These are phyloP conservation scores for Bryconaethiops microstoma DNA, from an alignment of 2,797 vertebrate genomes.

Conservation along the genomic window DNA sequence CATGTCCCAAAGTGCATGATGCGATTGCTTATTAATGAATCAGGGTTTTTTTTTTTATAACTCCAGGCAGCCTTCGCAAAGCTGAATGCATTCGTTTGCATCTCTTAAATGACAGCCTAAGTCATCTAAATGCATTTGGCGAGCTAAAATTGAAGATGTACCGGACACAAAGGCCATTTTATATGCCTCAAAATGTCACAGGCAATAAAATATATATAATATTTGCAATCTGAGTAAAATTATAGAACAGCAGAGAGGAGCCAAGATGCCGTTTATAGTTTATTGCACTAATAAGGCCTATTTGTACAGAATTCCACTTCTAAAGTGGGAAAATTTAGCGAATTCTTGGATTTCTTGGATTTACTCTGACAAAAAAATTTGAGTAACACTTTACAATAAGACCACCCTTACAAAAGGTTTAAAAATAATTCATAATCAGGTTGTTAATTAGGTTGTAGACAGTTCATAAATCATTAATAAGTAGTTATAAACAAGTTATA, in stretches of 20 bases:
- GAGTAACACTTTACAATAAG: too few relatives aligned
- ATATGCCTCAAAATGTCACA: not conserved
- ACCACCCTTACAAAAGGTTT: too few relatives aligned
- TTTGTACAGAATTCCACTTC: too few relatives aligned
- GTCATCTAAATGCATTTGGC: not conserved
- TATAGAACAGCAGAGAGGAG: not conserved
- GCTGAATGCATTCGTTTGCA: not conserved
- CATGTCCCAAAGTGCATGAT: conserved; percentile 30
- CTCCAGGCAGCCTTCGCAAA: not conserved
- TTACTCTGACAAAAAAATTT: too few relatives aligned
- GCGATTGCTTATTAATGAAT: conserved; percentile 46
- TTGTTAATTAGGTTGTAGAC: too few relatives aligned
- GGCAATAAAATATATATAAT: not conserved
- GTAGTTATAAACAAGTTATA: too few relatives aligned
- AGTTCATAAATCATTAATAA: too few relatives aligned
- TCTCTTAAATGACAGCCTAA: not conserved
- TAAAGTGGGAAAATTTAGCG: too few relatives aligned
- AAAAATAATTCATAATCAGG: too few relatives aligned
- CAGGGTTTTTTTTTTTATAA: conserved; percentile 24
- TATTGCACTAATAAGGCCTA: too few relatives aligned
- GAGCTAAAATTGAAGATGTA: too few relatives aligned
- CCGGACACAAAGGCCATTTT: not conserved
- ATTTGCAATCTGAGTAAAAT: not conserved
- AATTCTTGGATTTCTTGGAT: too few relatives aligned
- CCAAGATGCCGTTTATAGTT: not conserved